Conservation (phyloP, 2,113 vertebrate species). For the Alosa alosa region DNA sequence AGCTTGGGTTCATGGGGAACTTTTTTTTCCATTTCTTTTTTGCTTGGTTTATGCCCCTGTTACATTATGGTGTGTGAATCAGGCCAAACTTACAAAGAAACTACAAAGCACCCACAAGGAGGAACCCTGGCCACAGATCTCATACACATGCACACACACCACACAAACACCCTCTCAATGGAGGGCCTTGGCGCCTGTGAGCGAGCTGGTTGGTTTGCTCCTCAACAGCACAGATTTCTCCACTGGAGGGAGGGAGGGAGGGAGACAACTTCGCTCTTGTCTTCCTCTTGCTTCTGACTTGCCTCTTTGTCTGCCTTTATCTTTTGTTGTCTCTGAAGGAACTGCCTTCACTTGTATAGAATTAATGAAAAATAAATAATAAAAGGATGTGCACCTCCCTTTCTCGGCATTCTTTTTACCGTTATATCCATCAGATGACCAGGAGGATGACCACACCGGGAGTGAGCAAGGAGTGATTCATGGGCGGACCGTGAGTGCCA, state of each 20-base stretch:
- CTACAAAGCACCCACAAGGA: neutral
- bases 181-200: neutral
- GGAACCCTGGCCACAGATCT: neutral
- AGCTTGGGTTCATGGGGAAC: neutral
- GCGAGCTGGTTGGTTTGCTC: neutral
- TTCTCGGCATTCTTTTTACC: neutral
- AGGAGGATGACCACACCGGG: neutral
- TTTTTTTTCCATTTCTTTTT: neutral
- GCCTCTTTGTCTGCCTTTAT: conserved; percentile 20
- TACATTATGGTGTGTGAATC: neutral
- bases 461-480: neutral
- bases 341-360: conserved; percentile 21
- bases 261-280: neutral
- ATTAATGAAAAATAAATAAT: conserved; percentile 12
- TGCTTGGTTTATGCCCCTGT: neutral
- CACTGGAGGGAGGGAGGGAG: conserved; percentile 3
- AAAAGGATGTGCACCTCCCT: neutral
- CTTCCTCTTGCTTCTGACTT: neutral
- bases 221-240: conserved; percentile 13
- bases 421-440: neutral
- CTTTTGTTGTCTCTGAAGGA: neutral
- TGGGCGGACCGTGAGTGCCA: neutral
- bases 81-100: neutral
- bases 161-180: neutral
- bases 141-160: neutral